Base-by-base conservation (phyloP, 2,113 vertebrate species). In the Silurus glanis region DNA sequence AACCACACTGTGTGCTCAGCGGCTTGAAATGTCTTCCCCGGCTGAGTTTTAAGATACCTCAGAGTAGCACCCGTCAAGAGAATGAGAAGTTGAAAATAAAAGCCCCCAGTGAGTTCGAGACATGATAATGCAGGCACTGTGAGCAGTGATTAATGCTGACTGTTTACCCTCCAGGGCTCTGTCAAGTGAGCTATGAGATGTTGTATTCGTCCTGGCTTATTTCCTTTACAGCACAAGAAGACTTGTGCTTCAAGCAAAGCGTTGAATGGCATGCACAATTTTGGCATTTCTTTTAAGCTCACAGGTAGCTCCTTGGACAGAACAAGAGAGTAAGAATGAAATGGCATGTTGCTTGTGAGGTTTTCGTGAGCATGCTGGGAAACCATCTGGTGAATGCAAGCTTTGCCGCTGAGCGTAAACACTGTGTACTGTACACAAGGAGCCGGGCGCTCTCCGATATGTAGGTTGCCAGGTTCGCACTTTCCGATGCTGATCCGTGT, bases 381-480 rank as follows among this genome's bases (percentile, higher is more conserved):
- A 85, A 85, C 86, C 86, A 85, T 87, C 86, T 89, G 88, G 80
- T 83, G 61, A 51, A 21, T 66, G 72, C 58, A 80, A 83, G 56
- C 58, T 82, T 80, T 83, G 82, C 82, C 83, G 80, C 85, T 82
- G 87, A 82, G 78, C 37, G 5, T 64, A 87, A 85, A 81, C 85
- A 72, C 76, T 56, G 21, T 51, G 85, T 81, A 72, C 85, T 69
- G 66, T 72, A 82, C 87, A 86, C 71, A 59, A 80, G 69, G 85
- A 89, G 81, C 45, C 51, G 5, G 37, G 56, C 21, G 71, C 67
- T 76, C 69, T 51, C 37, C 13, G 25, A 89, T 87, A 87, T 83
- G 88, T 89, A 87, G 88, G 88, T 87, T 83, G 61, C 55, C 85
- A 58, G 59, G 67, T 59, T 86, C 56, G 25, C 61, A 75, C 23